These are phyloP conservation scores for Hydrotaea cyrtoneurina DNA, from an alignment of 2,888 invertebrate species.

Conservation along the genomic window DNA sequence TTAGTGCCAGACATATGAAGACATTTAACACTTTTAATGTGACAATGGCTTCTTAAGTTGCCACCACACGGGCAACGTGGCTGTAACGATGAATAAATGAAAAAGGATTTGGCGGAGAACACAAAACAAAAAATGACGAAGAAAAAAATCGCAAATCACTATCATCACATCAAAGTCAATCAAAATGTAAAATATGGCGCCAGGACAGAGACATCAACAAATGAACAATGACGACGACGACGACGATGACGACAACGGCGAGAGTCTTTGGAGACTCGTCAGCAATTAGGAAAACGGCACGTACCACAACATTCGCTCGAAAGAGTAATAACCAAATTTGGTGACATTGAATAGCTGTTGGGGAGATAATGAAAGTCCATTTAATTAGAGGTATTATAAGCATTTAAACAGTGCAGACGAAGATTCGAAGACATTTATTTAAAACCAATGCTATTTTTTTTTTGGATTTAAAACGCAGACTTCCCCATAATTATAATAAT, in stretches of 20 bases:
- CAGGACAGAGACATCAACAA: slow-evolving; percentile 58
- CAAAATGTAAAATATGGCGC: slow-evolving; percentile 68
- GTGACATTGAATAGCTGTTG: not conserved
- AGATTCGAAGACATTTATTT: too few relatives aligned
- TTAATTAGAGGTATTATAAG: not conserved
- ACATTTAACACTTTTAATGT: slow-evolving; percentile 67
- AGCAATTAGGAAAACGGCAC: slow-evolving; percentile 66
- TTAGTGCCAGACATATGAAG: slow-evolving; percentile 66
- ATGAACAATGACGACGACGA: slow-evolving; percentile 17
- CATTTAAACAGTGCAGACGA: too few relatives aligned
- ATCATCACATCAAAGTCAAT: slow-evolving; percentile 63
- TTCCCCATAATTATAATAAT: too few relatives aligned
- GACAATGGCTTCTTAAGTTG: slow-evolving; percentile 50
- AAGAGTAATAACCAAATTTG: slow-evolving; percentile 41
- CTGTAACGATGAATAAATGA: not conserved
- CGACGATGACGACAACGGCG: not conserved
- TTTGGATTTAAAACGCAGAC: too few relatives aligned
- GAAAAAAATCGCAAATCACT: slow-evolving; percentile 22
- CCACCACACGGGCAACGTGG: not conserved
- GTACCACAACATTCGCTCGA: slow-evolving; percentile 48
- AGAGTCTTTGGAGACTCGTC: not conserved
- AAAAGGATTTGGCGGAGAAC: slow-evolving; percentile 4
- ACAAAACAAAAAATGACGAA: not conserved
- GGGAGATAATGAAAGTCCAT: not conserved
- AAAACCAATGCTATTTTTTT: too few relatives aligned